Conservation (phyloP, 1,140 invertebrate species). For the Meloidogyne chitwoodi region DNA sequence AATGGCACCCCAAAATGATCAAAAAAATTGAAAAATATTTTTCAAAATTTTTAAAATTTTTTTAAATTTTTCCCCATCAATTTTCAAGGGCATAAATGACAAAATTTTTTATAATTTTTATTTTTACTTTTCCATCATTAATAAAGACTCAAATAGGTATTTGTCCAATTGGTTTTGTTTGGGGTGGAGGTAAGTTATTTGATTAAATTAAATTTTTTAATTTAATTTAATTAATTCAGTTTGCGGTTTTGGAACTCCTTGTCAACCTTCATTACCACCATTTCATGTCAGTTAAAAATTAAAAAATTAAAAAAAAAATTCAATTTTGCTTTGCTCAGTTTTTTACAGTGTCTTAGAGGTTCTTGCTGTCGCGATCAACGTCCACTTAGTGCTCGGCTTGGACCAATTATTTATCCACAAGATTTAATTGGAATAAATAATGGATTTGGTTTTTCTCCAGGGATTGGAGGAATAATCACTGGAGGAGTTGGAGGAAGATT, state of each 20-base stretch:
- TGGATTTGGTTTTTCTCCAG: constrained; percentile 2
- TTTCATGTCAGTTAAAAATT: constrained; percentile 9
- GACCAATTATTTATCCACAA: constrained; percentile 23
- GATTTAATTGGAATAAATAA: not conserved
- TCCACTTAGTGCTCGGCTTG: constrained; percentile 22
- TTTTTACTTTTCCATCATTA: not conserved
- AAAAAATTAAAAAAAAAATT: not conserved
- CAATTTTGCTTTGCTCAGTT: not conserved
- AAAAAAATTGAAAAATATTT: too few relatives aligned
- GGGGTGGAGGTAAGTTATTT: constrained; percentile 23
- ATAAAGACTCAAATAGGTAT: constrained; percentile 3
- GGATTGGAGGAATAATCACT: not conserved
- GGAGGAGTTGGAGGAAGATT: not conserved
- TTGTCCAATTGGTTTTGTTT: constrained; percentile 28
- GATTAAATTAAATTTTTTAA: too few relatives aligned
- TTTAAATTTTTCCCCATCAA: too few relatives aligned
- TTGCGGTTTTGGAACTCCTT: constrained; percentile 13
- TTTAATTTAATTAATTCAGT: not conserved
- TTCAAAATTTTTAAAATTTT: too few relatives aligned
- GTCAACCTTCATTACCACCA: constrained; percentile 18
- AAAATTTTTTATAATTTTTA: too few relatives aligned
- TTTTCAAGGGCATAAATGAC: too few relatives aligned
- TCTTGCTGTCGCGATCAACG: constrained; percentile 28
- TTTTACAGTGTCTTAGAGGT: constrained; percentile 15
- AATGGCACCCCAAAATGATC: too few relatives aligned